Percentiles rank a stretch among this genome's conserved stretches.
These are phyloP conservation scores for Aplocera efformata DNA, from an alignment of 2,888 invertebrate species.

Conservation along the genomic window DNA sequence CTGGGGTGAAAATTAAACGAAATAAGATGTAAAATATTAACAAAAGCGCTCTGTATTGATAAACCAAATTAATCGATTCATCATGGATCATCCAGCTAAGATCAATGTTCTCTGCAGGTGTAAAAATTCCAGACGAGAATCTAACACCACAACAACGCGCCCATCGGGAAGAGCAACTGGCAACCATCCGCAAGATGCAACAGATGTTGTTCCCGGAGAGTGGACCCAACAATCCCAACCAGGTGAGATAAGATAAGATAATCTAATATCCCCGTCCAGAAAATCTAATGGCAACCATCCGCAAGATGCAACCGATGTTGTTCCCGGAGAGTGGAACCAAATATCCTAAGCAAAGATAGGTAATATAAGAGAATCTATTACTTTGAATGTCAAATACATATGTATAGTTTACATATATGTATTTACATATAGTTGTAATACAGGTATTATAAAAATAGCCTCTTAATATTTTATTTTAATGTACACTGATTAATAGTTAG, in stretches of 20 bases:
- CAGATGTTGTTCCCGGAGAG: slow-evolving; percentile 95
- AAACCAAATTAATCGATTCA: too few relatives aligned
- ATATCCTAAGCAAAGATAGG: slow-evolving; percentile 47
- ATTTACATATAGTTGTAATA: too few relatives aligned
- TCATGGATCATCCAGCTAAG: too few relatives aligned
- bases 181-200: slow-evolving; percentile 94
- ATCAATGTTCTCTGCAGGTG: slow-evolving; percentile 68
- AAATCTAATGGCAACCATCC: slow-evolving; percentile 93
- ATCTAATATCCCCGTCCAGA: slow-evolving; percentile 86
- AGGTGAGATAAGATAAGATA: slow-evolving; percentile 18
- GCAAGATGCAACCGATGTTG: slow-evolving; percentile 95
- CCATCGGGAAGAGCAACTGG: slow-evolving; percentile 95
- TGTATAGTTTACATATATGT: too few relatives aligned
- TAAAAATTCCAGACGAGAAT: slow-evolving; percentile 97
- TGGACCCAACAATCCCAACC: slow-evolving; percentile 55
- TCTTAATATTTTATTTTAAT: too few relatives aligned
- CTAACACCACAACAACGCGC: slow-evolving; percentile 97
- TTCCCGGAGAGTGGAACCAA: slow-evolving; percentile 87
- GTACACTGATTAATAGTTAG: too few relatives aligned
- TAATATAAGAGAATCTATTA: background rate
- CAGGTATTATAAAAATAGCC: too few relatives aligned
- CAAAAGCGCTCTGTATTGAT: too few relatives aligned
- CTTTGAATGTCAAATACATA: too few relatives aligned
- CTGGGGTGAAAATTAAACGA: too few relatives aligned
- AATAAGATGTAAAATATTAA: too few relatives aligned